phyloP scores from a whole-genome alignment of 1,140 invertebrate species.

The Ericerus pela region DNA sequence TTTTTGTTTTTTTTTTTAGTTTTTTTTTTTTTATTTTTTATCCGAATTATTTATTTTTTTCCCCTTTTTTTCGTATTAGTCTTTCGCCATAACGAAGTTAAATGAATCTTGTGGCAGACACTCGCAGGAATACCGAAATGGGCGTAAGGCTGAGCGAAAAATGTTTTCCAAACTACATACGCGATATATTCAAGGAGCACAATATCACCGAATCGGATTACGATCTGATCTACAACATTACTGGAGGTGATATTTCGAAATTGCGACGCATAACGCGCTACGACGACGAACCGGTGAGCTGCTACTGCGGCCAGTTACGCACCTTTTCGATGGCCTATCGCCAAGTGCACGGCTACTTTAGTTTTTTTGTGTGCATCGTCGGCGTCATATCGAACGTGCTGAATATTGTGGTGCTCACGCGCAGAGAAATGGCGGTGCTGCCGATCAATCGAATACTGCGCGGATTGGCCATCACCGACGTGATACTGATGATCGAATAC shows the following conservation, averaged over 20 bases:
- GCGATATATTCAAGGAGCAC: background rate
- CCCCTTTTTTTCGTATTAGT: no score
- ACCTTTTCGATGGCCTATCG: constrained; percentile 33
- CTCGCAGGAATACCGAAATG: no score
- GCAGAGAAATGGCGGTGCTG: constrained; percentile 64
- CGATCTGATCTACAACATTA: background rate
- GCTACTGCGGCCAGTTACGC: constrained; percentile 34
- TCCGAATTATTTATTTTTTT: no score
- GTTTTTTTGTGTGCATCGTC: constrained; percentile 69
- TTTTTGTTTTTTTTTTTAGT: no score
- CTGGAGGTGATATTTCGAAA: background rate
- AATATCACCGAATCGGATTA: background rate
- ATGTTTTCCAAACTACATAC: background rate
- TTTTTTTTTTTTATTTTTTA: no score
- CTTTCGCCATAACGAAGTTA: no score
- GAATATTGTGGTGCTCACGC: constrained; percentile 83
- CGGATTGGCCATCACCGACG: constrained; percentile 74
- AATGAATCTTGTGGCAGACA: no score
- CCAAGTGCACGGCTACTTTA: constrained; percentile 52
- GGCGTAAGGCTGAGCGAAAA: background rate
- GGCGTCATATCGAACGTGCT: constrained; percentile 83
- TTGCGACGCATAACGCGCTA: background rate
- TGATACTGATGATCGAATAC: constrained; percentile 86
- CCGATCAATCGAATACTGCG: constrained; percentile 82
- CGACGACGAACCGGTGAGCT: background rate